A percentile compares a stretch with the other conserved stretches of the same genome.
Conservation (phyloP, 2,797 vertebrate species). For the Cryptoblepharus egeriae region DNA sequence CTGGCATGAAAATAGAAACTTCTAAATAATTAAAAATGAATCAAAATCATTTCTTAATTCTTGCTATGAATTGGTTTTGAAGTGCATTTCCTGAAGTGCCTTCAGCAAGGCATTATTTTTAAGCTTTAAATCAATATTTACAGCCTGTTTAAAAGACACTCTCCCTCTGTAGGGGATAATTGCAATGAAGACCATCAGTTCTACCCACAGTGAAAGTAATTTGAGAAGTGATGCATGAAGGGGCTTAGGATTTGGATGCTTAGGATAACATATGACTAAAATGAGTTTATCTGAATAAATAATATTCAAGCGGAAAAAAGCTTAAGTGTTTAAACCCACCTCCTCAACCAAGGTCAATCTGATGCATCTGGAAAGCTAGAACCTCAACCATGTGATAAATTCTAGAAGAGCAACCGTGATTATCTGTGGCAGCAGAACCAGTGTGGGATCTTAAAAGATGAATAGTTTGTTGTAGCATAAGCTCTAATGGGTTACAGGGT, state of each 20-base stretch:
- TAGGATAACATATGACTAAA: conserved; percentile 1
- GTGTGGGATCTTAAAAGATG: neutral
- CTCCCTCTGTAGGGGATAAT: conserved; percentile 21
- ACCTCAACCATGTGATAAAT: neutral
- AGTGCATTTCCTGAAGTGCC: conserved; percentile 54
- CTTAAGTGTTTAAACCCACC: neutral
- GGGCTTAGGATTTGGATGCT: neutral
- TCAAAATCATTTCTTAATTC: conserved; percentile 37
- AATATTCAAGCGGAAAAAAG: neutral
- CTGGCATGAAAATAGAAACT: conserved; percentile 12
- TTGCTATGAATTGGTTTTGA: conserved; percentile 39
- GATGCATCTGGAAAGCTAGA: neutral
- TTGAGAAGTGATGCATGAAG: conserved; percentile 1
- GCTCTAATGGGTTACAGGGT: neutral
- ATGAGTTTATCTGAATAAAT: conserved; percentile 5
- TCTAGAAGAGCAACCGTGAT: neutral
- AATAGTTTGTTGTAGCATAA: neutral
- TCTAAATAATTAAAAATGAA: conserved; percentile 7
- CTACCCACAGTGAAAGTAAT: conserved; percentile 16
- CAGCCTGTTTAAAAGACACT: conserved; percentile 39
- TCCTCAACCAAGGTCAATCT: neutral
- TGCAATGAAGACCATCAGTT: neutral
- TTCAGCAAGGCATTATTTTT: conserved; percentile 46
- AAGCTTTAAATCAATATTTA: conserved; percentile 58
- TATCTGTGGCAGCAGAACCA: neutral